Evolutionary conservation across 2,113 vertebrate genomes (phyloP).

Genomic region (Furnarius figulus): DNA sequence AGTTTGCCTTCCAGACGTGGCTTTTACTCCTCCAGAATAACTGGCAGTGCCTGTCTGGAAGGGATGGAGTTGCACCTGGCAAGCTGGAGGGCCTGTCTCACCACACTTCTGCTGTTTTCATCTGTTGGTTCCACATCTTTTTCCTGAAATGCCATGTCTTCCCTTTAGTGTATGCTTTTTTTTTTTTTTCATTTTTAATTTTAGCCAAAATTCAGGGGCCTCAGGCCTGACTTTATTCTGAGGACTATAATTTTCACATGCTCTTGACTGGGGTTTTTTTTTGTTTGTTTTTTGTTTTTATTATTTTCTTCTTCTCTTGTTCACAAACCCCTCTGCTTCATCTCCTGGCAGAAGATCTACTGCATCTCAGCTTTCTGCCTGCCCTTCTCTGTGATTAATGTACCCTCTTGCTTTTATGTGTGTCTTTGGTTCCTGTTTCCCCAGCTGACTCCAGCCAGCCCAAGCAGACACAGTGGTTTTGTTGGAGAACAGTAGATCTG

Average conservation of each 20-base stretch:
- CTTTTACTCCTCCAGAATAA: background rate
- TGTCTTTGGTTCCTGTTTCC: background rate
- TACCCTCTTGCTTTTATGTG: accelerated
- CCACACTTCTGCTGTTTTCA: background rate
- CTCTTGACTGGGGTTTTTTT: background rate
- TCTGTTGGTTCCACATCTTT: background rate
- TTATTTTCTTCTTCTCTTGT: background rate
- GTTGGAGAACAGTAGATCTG: background rate
- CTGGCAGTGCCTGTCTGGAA: background rate
- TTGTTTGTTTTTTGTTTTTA: background rate
- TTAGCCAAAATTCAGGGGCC: background rate
- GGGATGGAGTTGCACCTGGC: background rate
- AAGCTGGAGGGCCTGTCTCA: background rate
- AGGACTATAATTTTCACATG: background rate
- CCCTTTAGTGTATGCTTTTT: background rate
- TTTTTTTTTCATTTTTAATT: background rate
- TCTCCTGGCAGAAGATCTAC: background rate
- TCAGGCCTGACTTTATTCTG: background rate
- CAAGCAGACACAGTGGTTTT: background rate
- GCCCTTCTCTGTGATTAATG: background rate
- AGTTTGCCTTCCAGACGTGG: background rate
- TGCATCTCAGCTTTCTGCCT: background rate
- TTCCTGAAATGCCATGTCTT: background rate
- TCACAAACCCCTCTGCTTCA: background rate
- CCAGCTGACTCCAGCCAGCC: background rate